phyloP scores from a whole-genome alignment of 2,113 vertebrate genomes.

The Hiodon alosoides region DNA sequence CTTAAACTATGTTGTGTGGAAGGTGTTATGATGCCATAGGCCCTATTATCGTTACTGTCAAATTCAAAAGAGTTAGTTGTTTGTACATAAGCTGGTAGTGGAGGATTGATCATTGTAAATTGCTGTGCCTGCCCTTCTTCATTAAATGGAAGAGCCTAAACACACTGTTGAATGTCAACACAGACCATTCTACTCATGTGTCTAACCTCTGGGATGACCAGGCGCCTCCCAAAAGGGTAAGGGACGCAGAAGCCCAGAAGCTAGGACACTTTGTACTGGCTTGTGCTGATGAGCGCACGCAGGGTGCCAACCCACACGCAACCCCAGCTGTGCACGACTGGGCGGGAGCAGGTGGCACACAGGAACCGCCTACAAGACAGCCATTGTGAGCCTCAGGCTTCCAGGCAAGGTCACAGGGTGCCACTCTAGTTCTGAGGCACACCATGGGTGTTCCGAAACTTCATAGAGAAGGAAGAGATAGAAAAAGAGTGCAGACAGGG shows the following conservation, averaged over 20 bases:
- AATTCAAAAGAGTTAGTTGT: too few species aligned
- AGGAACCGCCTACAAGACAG: background rate
- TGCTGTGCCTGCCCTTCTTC: too few species aligned
- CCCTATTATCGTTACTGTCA: too few species aligned
- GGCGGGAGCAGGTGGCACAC: background rate
- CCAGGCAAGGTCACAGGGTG: background rate
- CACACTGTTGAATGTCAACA: too few species aligned
- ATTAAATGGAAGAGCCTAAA: too few species aligned
- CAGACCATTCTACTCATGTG: too few species aligned
- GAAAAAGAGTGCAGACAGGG: background rate
- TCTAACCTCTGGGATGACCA: too few species aligned
- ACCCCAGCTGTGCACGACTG: background rate
- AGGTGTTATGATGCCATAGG: too few species aligned
- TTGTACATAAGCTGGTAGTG: too few species aligned
- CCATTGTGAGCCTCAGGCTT: background rate
- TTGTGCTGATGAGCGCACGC: background rate
- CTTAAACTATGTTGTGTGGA: too few species aligned
- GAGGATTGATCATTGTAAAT: too few species aligned
- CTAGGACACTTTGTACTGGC: background rate
- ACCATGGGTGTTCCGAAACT: background rate
- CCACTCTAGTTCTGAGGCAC: background rate
- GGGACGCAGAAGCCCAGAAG: background rate
- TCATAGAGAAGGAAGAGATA: background rate
- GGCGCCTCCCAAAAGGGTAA: background rate
- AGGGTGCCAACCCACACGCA: background rate